phyloP scores from a whole-genome alignment of 2,113 vertebrate species.

The Perca schrenkii region DNA sequence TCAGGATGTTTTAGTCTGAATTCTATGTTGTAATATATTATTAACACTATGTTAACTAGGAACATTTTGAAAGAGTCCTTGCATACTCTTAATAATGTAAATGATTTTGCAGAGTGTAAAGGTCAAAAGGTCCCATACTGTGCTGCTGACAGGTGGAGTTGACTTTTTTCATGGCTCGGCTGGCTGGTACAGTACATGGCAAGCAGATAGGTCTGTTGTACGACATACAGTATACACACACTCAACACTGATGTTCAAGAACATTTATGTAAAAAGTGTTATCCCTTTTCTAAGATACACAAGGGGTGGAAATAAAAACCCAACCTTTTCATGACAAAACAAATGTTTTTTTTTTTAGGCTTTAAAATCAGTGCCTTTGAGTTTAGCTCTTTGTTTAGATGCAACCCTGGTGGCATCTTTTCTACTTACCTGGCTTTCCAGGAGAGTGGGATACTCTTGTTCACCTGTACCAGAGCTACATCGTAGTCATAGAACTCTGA shows the following conservation, averaged over 20 bases:
- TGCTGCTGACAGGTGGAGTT: conserved; percentile 79
- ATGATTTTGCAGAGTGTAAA: neutral
- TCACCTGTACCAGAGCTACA: conserved; percentile 84
- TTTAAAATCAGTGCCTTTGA: neutral
- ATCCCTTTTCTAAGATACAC: neutral
- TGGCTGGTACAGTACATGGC: conserved; percentile 79
- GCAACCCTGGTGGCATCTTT: neutral
- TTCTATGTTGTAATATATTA: neutral
- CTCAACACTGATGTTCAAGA: neutral
- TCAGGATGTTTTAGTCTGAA: neutral
- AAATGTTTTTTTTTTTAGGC: neutral
- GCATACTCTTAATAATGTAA: neutral
- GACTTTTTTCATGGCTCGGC: conserved; percentile 76
- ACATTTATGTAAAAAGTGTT: neutral
- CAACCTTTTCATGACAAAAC: neutral
- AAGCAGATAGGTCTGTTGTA: conserved; percentile 81
- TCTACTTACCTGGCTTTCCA: conserved; percentile 80
- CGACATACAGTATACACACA: neutral
- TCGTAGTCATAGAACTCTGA: conserved; percentile 91
- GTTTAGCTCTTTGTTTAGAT: too few relatives aligned
- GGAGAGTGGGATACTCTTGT: conserved; percentile 66
- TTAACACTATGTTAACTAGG: neutral
- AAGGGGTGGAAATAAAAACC: neutral
- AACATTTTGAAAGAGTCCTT: neutral
- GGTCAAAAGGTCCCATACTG: conserved; percentile 60